phyloP scores from a whole-genome alignment of 2,888 invertebrate genomes.

The Drosophila fulvimacula region DNA sequence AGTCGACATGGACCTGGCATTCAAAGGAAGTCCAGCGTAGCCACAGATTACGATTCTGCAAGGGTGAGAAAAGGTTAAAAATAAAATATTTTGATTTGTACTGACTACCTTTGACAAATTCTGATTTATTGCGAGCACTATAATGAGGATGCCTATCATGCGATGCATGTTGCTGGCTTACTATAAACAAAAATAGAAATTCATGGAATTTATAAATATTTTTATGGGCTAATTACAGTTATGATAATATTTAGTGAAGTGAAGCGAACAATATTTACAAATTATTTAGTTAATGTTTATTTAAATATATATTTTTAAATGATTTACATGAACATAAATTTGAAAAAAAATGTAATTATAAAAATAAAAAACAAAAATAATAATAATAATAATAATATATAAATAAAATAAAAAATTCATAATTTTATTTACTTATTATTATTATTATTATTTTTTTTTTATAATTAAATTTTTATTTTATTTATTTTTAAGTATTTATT shows the following conservation, averaged over 20 bases:
- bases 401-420: too few relatives aligned
- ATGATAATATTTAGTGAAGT: background rate
- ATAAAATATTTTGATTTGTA: background rate
- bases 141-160: background rate
- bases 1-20: background rate
- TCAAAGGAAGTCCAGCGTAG: slow-evolving; percentile 6
- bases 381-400: too few relatives aligned
- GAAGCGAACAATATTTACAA: background rate
- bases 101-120: background rate
- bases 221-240: background rate
- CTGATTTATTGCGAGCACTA: background rate
- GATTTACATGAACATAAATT: too few relatives aligned
- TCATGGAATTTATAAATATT: background rate
- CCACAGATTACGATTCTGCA: background rate
- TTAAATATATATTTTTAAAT: too few relatives aligned
- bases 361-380: too few relatives aligned
- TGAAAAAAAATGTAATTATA: too few relatives aligned
- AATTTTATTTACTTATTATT: too few relatives aligned
- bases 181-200: background rate
- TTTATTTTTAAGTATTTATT: background rate
- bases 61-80: background rate
- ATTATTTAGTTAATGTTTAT: background rate
- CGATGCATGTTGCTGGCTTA: slow-evolving; percentile 4
- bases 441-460: too few relatives aligned
- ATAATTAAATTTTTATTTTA: too few relatives aligned